These are phyloP conservation scores for Morinoia aosen DNA, from an alignment of 2,888 invertebrate genomes.

Conservation along the genomic window DNA sequence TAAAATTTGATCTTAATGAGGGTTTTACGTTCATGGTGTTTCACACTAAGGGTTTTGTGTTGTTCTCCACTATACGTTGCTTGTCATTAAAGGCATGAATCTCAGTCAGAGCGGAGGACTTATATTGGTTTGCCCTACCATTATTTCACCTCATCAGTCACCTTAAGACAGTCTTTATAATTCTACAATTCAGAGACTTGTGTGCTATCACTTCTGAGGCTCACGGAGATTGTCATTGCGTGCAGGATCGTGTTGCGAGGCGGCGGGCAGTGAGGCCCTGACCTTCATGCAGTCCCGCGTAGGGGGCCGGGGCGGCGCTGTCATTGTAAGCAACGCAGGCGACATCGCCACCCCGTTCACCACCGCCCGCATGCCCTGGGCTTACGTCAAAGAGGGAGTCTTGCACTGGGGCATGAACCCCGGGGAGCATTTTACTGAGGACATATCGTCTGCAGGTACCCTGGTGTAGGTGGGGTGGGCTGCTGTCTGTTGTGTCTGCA, in stretches of 20 bases:
- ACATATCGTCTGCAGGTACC: neutral
- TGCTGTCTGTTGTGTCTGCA: neutral
- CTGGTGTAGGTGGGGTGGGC: neutral
- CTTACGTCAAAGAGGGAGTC: conserved; percentile 54
- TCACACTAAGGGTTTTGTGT: too few species aligned
- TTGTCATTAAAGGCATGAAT: too few species aligned
- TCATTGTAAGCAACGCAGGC: conserved; percentile 56
- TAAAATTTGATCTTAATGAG: too few species aligned
- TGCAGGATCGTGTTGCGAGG: neutral
- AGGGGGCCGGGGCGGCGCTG: conserved; percentile 56
- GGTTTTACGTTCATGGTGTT: too few species aligned
- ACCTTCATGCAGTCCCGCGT: conserved; percentile 54
- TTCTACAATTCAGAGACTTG: too few species aligned
- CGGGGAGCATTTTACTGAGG: conserved; percentile 56
- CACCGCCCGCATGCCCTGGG: conserved; percentile 63
- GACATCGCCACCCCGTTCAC: conserved; percentile 57
- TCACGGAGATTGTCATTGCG: neutral
- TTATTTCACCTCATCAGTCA: too few species aligned
- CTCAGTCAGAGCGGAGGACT: too few species aligned
- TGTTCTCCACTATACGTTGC: too few species aligned
- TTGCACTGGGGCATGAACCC: conserved; percentile 62
- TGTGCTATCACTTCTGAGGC: too few species aligned
- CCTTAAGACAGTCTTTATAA: too few species aligned
- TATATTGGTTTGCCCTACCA: too few species aligned
- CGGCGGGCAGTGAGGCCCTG: conserved; percentile 13